phyloP scores from a whole-genome alignment of 2,888 invertebrate genomes.

The Strigamia transsilvanica region DNA sequence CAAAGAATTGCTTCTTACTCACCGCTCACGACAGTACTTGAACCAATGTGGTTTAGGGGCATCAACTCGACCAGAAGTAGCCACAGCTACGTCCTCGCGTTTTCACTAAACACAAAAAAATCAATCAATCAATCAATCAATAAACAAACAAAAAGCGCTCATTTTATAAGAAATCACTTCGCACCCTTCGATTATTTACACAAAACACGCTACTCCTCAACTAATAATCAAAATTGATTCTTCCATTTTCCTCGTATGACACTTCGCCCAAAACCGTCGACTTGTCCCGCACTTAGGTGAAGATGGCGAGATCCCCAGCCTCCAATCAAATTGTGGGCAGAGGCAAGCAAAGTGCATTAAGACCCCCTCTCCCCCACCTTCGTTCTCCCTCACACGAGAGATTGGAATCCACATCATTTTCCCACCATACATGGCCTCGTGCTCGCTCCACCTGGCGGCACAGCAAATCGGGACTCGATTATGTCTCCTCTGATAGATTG shows the following conservation, averaged over 20 bases:
- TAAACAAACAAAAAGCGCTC: background rate
- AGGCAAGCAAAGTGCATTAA: slow-evolving; percentile 48
- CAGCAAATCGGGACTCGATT: slow-evolving; percentile 36
- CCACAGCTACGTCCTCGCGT: background rate
- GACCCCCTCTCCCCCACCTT: background rate
- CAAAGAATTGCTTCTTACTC: slow-evolving; percentile 15
- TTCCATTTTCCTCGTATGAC: background rate
- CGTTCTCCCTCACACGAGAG: background rate
- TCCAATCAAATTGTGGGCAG: slow-evolving; percentile 37
- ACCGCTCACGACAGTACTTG: slow-evolving; percentile 14
- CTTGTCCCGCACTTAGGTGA: slow-evolving; percentile 4
- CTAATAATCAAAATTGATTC: background rate
- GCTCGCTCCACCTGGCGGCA: slow-evolving; percentile 42
- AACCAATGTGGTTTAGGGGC: background rate
- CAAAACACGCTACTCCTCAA: background rate
- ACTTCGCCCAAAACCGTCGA: background rate
- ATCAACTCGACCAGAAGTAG: slow-evolving; percentile 10
- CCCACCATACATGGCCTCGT: slow-evolving; percentile 3
- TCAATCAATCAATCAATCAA: background rate
- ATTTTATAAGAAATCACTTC: background rate
- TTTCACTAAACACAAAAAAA: background rate
- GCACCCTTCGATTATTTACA: too few relatives aligned
- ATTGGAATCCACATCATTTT: slow-evolving; percentile 42
- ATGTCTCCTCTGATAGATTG: slow-evolving; percentile 42
- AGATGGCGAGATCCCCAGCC: slow-evolving; percentile 29